These are phyloP conservation scores for Laticauda laticaudata DNA, from an alignment of 2,113 vertebrate genomes.

Conservation along the genomic window DNA sequence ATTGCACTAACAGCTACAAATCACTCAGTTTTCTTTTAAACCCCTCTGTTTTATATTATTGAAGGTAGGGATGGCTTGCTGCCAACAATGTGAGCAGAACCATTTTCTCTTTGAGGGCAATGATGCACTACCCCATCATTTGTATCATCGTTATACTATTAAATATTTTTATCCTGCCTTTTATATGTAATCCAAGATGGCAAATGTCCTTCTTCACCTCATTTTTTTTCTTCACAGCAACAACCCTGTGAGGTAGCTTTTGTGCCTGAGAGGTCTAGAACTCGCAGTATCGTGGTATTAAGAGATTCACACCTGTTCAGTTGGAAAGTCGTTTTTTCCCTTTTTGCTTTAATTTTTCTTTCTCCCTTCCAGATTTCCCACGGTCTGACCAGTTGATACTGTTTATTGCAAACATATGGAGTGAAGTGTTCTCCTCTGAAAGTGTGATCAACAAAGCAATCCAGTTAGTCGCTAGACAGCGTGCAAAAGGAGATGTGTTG, in stretches of 20 bases:
- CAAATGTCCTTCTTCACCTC: not conserved
- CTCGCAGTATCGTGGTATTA: not conserved
- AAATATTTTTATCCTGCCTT: not conserved
- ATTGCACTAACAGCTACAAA: not conserved
- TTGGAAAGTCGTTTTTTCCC: not conserved
- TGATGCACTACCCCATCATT: not conserved
- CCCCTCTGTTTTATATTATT: not conserved
- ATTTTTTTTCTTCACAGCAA: not conserved
- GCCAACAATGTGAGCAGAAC: not conserved
- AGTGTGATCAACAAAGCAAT: slow-evolving; percentile 82
- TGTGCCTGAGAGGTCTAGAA: not conserved
- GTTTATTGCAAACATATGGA: slow-evolving; percentile 88
- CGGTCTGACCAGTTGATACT: slow-evolving; percentile 83
- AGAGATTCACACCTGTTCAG: not conserved
- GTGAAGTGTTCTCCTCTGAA: slow-evolving; percentile 75
- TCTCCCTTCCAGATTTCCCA: slow-evolving; percentile 77
- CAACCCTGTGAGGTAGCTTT: not conserved
- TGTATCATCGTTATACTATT: not conserved
- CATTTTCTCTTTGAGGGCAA: not conserved
- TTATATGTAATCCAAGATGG: not conserved
- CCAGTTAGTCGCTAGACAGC: slow-evolving; percentile 79
- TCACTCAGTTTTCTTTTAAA: not conserved
- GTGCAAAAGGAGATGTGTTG: slow-evolving; percentile 72
- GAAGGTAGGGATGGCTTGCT: not conserved
- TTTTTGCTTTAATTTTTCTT: slow-evolving; percentile 20